Evolutionary conservation across 92 coral and sea anemone species (phyloP).

Genomic region (Epizoanthus scotinus): DNA sequence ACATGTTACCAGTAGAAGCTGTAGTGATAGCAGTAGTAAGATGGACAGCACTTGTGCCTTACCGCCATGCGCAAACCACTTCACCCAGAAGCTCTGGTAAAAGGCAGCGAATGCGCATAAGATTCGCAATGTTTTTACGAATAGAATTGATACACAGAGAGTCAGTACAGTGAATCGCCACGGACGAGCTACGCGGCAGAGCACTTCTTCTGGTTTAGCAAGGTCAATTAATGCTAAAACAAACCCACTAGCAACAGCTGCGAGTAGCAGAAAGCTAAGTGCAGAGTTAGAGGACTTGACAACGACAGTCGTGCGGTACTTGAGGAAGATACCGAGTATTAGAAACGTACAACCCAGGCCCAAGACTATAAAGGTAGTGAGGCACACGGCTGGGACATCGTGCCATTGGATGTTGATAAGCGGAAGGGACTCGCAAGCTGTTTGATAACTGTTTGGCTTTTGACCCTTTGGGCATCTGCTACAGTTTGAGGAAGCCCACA

Average conservation of each 20-base stretch:
- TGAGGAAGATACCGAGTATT: slow-evolving; percentile 50
- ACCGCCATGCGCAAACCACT: slow-evolving; percentile 10
- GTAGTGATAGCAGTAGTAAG: no score
- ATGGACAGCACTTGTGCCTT: no score
- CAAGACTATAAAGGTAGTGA: slow-evolving; percentile 35
- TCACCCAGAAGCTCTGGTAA: slow-evolving; percentile 15
- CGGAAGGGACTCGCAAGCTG: slow-evolving; percentile 61
- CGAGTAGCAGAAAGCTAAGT: slow-evolving; percentile 60
- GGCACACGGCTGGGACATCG: slow-evolving; percentile 47
- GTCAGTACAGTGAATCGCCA: slow-evolving; percentile 59
- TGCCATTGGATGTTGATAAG: slow-evolving; percentile 50
- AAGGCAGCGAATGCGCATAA: slow-evolving; percentile 65
- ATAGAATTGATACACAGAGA: slow-evolving; percentile 51
- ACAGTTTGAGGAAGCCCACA: slow-evolving; percentile 48
- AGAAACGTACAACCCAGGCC: slow-evolving; percentile 55
- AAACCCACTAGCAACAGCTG: slow-evolving; percentile 51
- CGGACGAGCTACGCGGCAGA: slow-evolving; percentile 56
- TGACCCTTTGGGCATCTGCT: slow-evolving; percentile 52
- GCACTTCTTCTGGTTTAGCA: slow-evolving; percentile 47
- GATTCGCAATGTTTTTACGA: slow-evolving; percentile 75
- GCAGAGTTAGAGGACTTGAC: slow-evolving; percentile 77
- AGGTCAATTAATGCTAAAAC: slow-evolving; percentile 57
- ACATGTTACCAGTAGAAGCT: no score
- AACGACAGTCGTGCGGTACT: slow-evolving; percentile 58
- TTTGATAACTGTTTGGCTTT: slow-evolving; percentile 54